These are phyloP conservation scores for Sarcophaga rosellei DNA, from an alignment of 2,888 invertebrate genomes.

Conservation along the genomic window DNA sequence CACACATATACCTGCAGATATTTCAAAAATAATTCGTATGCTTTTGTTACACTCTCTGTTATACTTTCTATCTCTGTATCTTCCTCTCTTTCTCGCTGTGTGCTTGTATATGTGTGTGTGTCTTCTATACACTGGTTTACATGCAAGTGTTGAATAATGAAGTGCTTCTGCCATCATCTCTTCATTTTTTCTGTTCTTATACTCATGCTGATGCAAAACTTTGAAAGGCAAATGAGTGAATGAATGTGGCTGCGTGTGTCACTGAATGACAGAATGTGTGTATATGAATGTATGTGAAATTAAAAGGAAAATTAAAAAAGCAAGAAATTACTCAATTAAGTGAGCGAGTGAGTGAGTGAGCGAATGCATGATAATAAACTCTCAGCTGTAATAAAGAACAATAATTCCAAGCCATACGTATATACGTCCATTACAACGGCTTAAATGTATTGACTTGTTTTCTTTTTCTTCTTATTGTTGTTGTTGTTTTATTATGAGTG, in stretches of 20 bases:
- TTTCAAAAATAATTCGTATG: background rate
- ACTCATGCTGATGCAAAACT: no score
- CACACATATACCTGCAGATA: background rate
- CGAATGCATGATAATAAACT: slow-evolving; percentile 50
- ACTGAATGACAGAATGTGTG: slow-evolving; percentile 16
- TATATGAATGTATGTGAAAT: background rate
- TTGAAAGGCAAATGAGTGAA: background rate
- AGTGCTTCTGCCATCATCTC: slow-evolving; percentile 36
- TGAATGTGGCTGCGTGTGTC: slow-evolving; percentile 8
- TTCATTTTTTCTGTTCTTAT: no score
- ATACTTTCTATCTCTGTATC: background rate
- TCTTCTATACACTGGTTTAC: background rate
- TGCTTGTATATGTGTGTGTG: no score
- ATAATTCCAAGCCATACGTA: slow-evolving; percentile 4
- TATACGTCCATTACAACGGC: background rate
- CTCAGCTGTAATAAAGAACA: slow-evolving; percentile 15
- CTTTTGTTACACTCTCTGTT: no score
- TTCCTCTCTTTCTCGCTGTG: background rate
- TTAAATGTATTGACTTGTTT: background rate
- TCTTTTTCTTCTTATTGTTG: no score
- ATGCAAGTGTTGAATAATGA: slow-evolving; percentile 55
- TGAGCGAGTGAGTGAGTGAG: slow-evolving; percentile 13
- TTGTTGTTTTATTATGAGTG: no score
- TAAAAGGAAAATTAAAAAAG: no score
- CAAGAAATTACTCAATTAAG: background rate